Base-by-base conservation (phyloP, 2,888 invertebrate species). In the Apotomis capreana region DNA sequence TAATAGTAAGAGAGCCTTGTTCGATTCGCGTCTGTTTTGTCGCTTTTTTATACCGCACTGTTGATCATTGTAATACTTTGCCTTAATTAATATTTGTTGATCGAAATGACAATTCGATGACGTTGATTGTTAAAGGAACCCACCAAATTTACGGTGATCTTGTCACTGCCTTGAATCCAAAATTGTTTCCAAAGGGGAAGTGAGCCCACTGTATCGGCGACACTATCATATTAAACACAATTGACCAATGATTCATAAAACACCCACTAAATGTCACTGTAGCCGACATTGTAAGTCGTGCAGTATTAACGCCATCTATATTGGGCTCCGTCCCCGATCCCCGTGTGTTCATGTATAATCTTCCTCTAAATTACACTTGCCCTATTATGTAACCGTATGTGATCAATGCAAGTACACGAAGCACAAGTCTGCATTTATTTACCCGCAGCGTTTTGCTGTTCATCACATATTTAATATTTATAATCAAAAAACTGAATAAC, bases 1-100 rank as follows among this genome's bases (percentile, higher is more conserved):
- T 85, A 85, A 87, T 87, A 80, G 84, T 91, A 90, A 88, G 80
- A 79, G 84, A 89, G 90, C 90, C 89, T 91, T 86, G 89, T 91
- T 90, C 89, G 85, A 88, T 86, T 87, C 84, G 87, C 86, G 87
- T 86, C 84, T 87, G 85, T 90, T 88, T 83, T 80, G 78, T 88
- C 87, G 91, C 91, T 90, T 91, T 63, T 81, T 89, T 88, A 87
- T 81, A 83, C 88, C 81, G 84, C 84, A 81, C 84, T 88, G 88
- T 89, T 89, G 80, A 85, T 82, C 75, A 82, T 83, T 86, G 78
- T 78, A 79, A 79, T 79, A 78, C 80, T 81, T 83, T 83, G 82
- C 81, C 83, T 81, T 83, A 78, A 71, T 71, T 57, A 81, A 83
- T 81, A 80, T 82, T 88, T 87, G 88, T 90, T 89, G 83, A 84